Conservation (phyloP, 2,888 invertebrate species). For the Formica aserva region DNA sequence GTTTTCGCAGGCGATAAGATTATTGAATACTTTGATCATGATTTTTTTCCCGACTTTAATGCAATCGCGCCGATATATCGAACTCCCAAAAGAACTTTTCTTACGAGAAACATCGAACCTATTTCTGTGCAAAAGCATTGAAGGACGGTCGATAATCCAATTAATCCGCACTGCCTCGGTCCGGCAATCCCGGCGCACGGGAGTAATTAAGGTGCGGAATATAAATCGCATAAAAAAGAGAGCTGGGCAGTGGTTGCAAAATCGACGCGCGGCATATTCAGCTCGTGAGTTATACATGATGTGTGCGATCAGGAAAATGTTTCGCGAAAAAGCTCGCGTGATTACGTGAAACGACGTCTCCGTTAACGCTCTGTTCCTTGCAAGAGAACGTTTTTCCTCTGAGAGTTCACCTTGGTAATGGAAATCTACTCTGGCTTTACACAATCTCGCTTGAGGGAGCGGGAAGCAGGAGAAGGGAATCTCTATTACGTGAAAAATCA, state of each 20-base stretch:
- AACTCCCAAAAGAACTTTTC: not conserved
- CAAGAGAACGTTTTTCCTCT: not conserved
- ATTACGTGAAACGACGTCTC: slow-evolving; percentile 34
- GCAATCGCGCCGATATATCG: not conserved
- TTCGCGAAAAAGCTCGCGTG: slow-evolving; percentile 29
- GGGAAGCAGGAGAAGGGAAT: not conserved
- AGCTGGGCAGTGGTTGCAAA: slow-evolving; percentile 4
- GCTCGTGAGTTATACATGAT: slow-evolving; percentile 29
- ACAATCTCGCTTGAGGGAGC: not conserved
- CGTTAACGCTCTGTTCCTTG: slow-evolving; percentile 2
- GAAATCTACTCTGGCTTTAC: slow-evolving; percentile 3
- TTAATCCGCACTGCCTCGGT: slow-evolving; percentile 40
- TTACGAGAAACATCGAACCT: slow-evolving; percentile 25
- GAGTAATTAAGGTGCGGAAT: slow-evolving; percentile 42
- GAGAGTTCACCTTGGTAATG: slow-evolving; percentile 34
- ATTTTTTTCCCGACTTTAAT: not conserved
- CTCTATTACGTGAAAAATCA: not conserved
- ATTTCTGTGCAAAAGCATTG: slow-evolving; percentile 1
- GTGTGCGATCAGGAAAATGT: slow-evolving; percentile 17
- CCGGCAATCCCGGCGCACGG: slow-evolving; percentile 24
- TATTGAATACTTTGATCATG: slow-evolving; percentile 13
- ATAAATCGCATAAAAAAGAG: slow-evolving; percentile 39
- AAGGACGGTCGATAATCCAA: slow-evolving; percentile 48
- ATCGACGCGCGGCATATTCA: slow-evolving; percentile 34
- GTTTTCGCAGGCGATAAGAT: not conserved